phyloP scores from a whole-genome alignment of 2,113 vertebrate genomes.

The Poeciliopsis occidentalis region DNA sequence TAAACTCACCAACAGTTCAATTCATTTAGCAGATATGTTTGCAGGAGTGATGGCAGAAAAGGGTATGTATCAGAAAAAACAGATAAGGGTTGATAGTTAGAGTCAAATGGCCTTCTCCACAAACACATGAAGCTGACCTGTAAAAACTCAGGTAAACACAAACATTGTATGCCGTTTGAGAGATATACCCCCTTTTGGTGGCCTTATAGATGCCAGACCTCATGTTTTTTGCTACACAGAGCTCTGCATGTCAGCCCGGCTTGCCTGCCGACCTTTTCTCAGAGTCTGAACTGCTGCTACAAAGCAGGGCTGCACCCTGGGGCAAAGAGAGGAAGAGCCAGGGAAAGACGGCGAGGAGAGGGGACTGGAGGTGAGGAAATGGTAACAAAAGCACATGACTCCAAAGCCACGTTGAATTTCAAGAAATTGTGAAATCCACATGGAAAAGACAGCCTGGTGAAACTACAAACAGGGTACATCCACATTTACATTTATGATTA shows the following conservation, averaged over 20 bases:
- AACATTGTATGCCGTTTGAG: conserved; percentile 40
- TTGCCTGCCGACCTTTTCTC: conserved; percentile 59
- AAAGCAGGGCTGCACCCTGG: conserved; percentile 18
- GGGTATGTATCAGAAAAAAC: conserved; percentile 29
- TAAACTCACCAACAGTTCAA: conserved; percentile 49
- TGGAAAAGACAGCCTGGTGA: neutral
- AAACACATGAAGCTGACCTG: conserved; percentile 44
- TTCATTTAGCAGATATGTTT: conserved; percentile 46
- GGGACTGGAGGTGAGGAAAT: conserved; percentile 2
- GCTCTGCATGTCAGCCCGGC: conserved; percentile 32
- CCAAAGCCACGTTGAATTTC: conserved; percentile 27
- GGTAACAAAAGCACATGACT: conserved; percentile 27
- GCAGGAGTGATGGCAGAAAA: conserved; percentile 16
- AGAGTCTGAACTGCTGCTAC: conserved; percentile 45
- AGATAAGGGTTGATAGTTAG: conserved; percentile 57
- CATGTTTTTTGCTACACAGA: conserved; percentile 47
- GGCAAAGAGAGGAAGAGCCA: conserved; percentile 21
- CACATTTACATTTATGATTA: neutral
- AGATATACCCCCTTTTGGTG: conserved; percentile 26
- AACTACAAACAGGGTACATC: neutral
- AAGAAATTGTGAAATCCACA: conserved; percentile 17
- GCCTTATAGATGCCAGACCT: conserved; percentile 35
- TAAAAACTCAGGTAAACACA: conserved; percentile 54
- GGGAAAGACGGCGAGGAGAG: neutral
- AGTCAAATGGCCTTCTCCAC: conserved; percentile 50